A percentile compares a stretch with the other conserved stretches of the same genome.
phyloP scores from a whole-genome alignment of 2,888 invertebrate genomes.

The Drosophila suboccidentalis region DNA sequence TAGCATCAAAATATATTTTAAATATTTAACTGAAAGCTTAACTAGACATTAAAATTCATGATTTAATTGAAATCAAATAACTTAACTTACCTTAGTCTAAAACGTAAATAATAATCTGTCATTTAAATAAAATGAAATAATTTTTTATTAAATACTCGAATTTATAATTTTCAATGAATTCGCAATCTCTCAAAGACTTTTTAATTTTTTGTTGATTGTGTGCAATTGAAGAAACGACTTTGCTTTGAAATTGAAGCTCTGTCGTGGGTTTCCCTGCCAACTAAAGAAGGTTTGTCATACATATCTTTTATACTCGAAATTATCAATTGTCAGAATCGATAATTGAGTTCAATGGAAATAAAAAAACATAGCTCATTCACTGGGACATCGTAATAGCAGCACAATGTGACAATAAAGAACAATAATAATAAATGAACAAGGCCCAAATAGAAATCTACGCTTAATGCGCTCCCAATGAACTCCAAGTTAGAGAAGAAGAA shows the following conservation, averaged over 20 bases:
- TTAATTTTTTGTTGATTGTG: neutral
- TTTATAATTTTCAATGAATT: neutral
- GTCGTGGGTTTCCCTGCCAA: neutral
- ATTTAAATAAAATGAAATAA: neutral
- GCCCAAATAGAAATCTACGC: slow-evolving; percentile 36
- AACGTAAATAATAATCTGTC: neutral
- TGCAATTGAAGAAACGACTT: neutral
- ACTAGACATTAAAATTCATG: too few species aligned
- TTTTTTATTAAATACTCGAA: neutral
- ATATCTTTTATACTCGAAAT: slow-evolving; percentile 40
- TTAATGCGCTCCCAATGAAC: slow-evolving; percentile 55
- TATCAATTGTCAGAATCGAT: slow-evolving; percentile 56
- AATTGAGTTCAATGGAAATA: slow-evolving; percentile 56
- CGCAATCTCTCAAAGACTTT: neutral
- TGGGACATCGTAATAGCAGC: slow-evolving; percentile 39
- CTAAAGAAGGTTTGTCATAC: neutral
- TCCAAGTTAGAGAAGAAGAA: slow-evolving; percentile 20
- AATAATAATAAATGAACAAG: slow-evolving; percentile 59
- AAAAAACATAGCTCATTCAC: slow-evolving; percentile 12
- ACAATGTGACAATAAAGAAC: slow-evolving; percentile 61
- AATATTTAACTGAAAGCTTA: too few species aligned
- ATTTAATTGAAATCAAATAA: too few species aligned
- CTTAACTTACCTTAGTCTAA: neutral
- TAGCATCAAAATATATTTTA: too few species aligned
- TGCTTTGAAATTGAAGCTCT: neutral